Evolutionary conservation across 2,888 invertebrate species (phyloP), one percentile per base, ranked within the genome.

Genomic region (Mamestra brassicae): DNA sequence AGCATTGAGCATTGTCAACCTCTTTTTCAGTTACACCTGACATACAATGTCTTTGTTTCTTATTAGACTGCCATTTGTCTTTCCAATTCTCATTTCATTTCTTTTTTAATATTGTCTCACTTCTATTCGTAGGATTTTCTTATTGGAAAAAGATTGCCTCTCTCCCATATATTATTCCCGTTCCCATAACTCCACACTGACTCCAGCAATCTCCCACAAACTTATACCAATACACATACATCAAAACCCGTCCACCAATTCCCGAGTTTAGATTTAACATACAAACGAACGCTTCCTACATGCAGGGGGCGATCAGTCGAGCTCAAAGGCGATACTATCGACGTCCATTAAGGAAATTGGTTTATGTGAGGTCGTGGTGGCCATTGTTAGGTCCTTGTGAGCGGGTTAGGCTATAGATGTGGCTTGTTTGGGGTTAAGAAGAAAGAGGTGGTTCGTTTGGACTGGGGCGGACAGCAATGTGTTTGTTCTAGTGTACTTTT

Each of bases 261-360:
- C 17, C 63, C 45, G 61, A 67, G 63, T 65, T 82, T 42, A 73
- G 38, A 26, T 26, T 10, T 54, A 55, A 60, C 70, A 73, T n/a
- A 79, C 71, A 72, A 71, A 71, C 72, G 61, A 47, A 76, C 68
- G 74, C 63, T 80, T 69, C 60, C 69, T 73, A 60, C 69, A 63
- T 52, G 66, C 58, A 36, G 62, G 73, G 72, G 73, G 78, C 74
- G 78, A 81, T 80, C 84, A 71, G 78, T 85, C 85, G 88, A 85
- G 89, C 90, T 92, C 91, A 88, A 88, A 90, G 87, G 89, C 61
- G 88, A 89, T 89, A 90, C 91, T 91, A 92, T 93, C 92, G 92
- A 78, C 87, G 85, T 84, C 95, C 94, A 95, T 96, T 95, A 95
- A 91, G 93, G 93, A 96, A 94, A 96, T 96, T 95, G 95, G 94